Evolutionary conservation across 2,113 vertebrate genomes (phyloP), one percentile per base, ranked within the genome.

Genomic region (Corythaeola cristata): DNA sequence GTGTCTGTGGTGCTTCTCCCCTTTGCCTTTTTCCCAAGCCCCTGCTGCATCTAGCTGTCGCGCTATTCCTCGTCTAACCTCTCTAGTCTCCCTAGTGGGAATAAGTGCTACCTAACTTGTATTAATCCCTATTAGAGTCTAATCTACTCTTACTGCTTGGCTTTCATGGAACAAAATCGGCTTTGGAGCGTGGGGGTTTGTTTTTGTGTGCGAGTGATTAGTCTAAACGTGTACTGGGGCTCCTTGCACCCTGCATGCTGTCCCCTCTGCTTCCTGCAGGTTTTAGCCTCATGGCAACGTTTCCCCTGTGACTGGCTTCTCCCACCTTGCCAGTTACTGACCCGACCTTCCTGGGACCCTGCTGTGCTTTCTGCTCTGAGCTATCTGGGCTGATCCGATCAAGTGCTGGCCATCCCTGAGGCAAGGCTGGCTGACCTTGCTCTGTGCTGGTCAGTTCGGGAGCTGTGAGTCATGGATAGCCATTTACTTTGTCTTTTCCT

Each of bases 41-140:
- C 15, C 24, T 77, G 7, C 39, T 67, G 21, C 18, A 5, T 52
- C 55, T 53, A 28, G 15, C 72, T 85, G 47, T 71, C 39, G 37
- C 9, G 0, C 20, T 74, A 26, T 60, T 49, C 41, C 26, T 33
- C 0, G 0, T 63, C 35, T 94, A 87, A 95, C 63, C 67, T 84
- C 85, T 80, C 73, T 80, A 17, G 21, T 83, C 80, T 85, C 55
- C 12, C 15, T 32, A 23, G 78, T 85, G 87, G 94, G 92, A 96
- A 71, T 87, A 1, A 37, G 63, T 80, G 59, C 63, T 91, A 66
- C 81, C 81, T 93, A 89, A 64, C 67, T 87, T 85, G 50, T 89
- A 94, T 96, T 97, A 97, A 97, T 95, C 95, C 95, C 66, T 92
- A 63, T 95, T 95, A 96, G 89, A 62, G 91, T 83, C 93, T 97